phyloP scores from a whole-genome alignment of 2,797 vertebrate species.

The Sorex maritimensis region DNA sequence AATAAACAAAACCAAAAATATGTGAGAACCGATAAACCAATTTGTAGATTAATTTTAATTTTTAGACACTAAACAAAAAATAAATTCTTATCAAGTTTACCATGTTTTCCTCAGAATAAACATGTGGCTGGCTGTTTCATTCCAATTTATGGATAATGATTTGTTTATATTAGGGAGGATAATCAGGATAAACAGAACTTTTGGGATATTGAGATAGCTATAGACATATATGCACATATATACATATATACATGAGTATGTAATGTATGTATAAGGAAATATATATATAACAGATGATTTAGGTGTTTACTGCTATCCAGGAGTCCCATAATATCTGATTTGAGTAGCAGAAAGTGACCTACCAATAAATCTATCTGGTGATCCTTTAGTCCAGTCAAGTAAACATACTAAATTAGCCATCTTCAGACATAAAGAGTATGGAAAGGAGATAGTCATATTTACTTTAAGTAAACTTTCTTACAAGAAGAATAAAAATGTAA shows the following conservation, averaged over 20 bases:
- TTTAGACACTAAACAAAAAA: slow-evolving; percentile 26
- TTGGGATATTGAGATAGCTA: background rate
- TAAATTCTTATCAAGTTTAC: background rate
- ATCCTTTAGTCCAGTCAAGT: background rate
- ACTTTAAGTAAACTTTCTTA: background rate
- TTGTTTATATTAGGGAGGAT: background rate
- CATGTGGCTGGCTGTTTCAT: background rate
- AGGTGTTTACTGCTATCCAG: too few relatives aligned
- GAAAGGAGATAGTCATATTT: background rate
- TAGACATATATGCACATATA: background rate
- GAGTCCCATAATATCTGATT: too few relatives aligned
- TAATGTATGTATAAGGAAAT: background rate
- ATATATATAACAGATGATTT: too few relatives aligned
- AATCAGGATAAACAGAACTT: background rate
- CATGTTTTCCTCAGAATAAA: slow-evolving; percentile 20
- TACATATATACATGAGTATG: too few relatives aligned
- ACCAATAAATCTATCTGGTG: background rate
- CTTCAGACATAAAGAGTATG: background rate
- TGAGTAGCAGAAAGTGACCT: background rate
- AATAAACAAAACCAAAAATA: slow-evolving; percentile 24
- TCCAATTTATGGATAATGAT: background rate
- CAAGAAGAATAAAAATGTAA: background rate
- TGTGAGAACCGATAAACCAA: background rate
- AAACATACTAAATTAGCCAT: background rate
- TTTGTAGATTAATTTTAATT: background rate